These are phyloP conservation scores for Hemibagrus guttatus DNA, from an alignment of 2,797 vertebrate species.

Conservation along the genomic window DNA sequence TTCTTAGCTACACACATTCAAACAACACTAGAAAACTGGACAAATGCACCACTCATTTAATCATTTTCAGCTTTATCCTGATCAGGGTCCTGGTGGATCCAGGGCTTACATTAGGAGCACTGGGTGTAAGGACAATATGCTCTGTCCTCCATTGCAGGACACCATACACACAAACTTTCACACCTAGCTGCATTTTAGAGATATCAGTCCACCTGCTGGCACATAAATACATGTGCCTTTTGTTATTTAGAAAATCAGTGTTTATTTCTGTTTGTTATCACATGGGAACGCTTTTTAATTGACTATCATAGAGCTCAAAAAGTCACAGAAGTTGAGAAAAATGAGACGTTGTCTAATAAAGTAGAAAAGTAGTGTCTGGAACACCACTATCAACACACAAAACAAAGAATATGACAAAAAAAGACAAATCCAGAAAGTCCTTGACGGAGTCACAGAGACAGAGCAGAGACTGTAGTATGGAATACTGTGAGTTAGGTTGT, in stretches of 20 bases:
- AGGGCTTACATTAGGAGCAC: background rate
- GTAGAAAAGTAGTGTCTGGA: background rate
- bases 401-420: background rate
- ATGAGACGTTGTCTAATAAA: background rate
- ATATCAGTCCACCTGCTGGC: background rate
- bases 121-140: background rate
- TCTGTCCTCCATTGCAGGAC: background rate
- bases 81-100: background rate
- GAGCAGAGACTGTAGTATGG: background rate
- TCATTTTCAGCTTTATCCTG: background rate
- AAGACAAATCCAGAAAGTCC: background rate
- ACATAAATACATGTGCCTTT: background rate
- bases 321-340: background rate
- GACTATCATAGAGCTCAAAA: background rate
- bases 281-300: background rate
- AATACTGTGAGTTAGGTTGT: constrained; percentile 39
- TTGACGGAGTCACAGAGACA: background rate
- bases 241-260: background rate
- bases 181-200: background rate
- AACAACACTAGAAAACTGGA: background rate
- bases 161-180: background rate
- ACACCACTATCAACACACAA: background rate
- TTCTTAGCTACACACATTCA: background rate
- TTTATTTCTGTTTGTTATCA: background rate
- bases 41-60: background rate